These are phyloP conservation scores for Pristionchus maxplancki DNA, from an alignment of 2,888 invertebrate genomes.

Conservation along the genomic window DNA sequence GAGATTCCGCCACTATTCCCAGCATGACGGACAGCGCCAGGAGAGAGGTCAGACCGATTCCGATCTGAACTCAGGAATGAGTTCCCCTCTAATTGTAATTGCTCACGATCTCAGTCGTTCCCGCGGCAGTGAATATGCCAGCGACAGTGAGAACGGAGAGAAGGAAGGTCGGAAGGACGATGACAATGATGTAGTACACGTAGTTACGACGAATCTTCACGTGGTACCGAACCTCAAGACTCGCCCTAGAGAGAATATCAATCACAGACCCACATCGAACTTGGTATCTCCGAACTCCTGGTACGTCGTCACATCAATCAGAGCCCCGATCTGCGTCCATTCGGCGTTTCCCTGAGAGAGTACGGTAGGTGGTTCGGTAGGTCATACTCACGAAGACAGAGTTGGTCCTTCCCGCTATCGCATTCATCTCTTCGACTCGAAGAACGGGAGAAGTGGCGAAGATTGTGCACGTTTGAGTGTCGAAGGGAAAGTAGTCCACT, in stretches of 20 bases:
- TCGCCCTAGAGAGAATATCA: no score
- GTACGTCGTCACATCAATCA: not conserved
- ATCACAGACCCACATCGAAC: slow-evolving; percentile 46
- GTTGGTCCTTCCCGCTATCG: slow-evolving; percentile 5
- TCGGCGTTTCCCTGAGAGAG: slow-evolving; percentile 14
- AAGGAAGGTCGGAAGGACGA: slow-evolving; percentile 48
- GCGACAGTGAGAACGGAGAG: slow-evolving; percentile 41
- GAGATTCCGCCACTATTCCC: slow-evolving; percentile 27
- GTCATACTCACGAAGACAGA: slow-evolving; percentile 25
- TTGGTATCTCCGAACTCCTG: slow-evolving; percentile 9
- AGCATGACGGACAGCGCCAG: slow-evolving; percentile 45
- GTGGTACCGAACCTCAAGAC: slow-evolving; percentile 4
- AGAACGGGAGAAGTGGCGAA: slow-evolving; percentile 46
- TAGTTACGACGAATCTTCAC: slow-evolving; percentile 45
- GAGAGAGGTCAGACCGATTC: slow-evolving; percentile 34
- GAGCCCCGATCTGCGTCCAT: slow-evolving; percentile 27
- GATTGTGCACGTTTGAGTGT: slow-evolving; percentile 45
- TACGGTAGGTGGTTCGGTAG: not conserved
- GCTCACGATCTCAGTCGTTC: slow-evolving; percentile 48
- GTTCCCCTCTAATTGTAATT: not conserved
- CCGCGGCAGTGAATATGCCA: slow-evolving; percentile 37
- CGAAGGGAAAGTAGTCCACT: slow-evolving; percentile 42
- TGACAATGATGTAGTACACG: slow-evolving; percentile 45
- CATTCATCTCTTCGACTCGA: slow-evolving; percentile 17
- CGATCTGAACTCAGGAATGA: slow-evolving; percentile 19